These are phyloP conservation scores for Schlechtendalia chinensis DNA, from an alignment of 1,140 invertebrate species.

Conservation along the genomic window DNA sequence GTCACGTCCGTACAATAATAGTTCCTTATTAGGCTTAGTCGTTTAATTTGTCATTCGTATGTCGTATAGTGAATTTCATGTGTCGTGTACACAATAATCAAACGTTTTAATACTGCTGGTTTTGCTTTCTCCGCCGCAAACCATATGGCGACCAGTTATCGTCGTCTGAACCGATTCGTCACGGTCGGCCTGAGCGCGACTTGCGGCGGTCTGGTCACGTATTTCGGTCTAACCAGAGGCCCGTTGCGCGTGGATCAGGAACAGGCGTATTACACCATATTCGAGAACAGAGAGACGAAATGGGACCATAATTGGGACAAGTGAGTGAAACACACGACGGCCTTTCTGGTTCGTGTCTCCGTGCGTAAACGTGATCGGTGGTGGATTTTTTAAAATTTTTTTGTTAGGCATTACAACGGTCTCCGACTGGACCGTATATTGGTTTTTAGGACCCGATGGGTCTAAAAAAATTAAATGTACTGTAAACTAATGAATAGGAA, in stretches of 20 bases:
- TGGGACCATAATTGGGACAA: constrained; percentile 41
- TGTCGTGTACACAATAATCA: not conserved
- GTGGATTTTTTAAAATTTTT: no score
- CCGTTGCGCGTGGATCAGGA: not conserved
- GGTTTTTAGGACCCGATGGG: no score
- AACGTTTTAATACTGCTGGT: no score
- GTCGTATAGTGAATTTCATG: not conserved
- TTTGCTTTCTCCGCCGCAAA: not conserved
- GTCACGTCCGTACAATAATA: no score
- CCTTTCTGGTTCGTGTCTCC: no score
- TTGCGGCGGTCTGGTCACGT: not conserved
- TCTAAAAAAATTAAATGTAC: no score
- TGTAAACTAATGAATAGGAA: no score
- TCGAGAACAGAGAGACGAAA: constrained; percentile 18
- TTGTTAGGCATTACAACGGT: no score
- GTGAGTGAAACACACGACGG: constrained; percentile 22
- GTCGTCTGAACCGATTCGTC: not conserved
- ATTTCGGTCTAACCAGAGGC: not conserved
- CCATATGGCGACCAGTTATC: not conserved
- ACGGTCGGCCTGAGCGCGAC: not conserved
- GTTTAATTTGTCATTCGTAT: no score
- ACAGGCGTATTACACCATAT: not conserved
- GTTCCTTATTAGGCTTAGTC: not conserved
- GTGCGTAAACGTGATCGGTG: no score
- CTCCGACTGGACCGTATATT: no score